Evolutionary conservation across 92 coral and sea anemone genomes (phyloP), one percentile per base, ranked within the genome.

Genomic region (Scolanthus callimorphus): DNA sequence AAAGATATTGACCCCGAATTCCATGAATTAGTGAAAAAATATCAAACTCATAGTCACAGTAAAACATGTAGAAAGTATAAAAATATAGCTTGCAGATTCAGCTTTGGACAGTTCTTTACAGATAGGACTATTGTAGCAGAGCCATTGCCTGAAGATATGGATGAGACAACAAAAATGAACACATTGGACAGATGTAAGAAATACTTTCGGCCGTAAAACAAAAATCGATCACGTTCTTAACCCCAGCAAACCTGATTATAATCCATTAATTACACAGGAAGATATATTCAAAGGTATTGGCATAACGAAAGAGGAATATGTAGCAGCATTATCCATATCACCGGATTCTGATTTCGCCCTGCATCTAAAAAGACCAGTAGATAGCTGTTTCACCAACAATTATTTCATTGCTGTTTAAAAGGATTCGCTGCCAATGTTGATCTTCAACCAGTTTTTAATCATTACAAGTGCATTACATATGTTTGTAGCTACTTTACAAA

Each of bases 391-490:
- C 25, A 66, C 25, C 27, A 66, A 66, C 52, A 66, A 27, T 22
- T 45, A 70, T 37, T 68, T 68, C 31, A 27, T 69, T 28, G 76
- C 76, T 56, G 76, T 58, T 25, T 69, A 26, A 69, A 69, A 62
- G 76, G 76, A 0, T 69, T 69, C 57, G 47, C 67, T 0, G 70
- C 77, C 13, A 60, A 60, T 70, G 70, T 59, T 17, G 86, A 73
- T 17, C 54, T 80, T 10, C 86, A 73, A 34, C 86, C 86, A 21
- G 67, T 74, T 24, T 73, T 64, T 27, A 74, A 64, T 46, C 79
- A 72, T 28, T 71, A 78, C 53, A 79, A 71, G 29, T 73, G 80
- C 38, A 73, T 73, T 15, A 73, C 80, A 25, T 70, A 60, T 60
- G 50, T 60, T 12, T 70, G 77, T 20, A 41, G 57, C 1, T 70